Base-by-base conservation (phyloP, 2,888 invertebrate genomes). In the Melikaiella ostensackeni region DNA sequence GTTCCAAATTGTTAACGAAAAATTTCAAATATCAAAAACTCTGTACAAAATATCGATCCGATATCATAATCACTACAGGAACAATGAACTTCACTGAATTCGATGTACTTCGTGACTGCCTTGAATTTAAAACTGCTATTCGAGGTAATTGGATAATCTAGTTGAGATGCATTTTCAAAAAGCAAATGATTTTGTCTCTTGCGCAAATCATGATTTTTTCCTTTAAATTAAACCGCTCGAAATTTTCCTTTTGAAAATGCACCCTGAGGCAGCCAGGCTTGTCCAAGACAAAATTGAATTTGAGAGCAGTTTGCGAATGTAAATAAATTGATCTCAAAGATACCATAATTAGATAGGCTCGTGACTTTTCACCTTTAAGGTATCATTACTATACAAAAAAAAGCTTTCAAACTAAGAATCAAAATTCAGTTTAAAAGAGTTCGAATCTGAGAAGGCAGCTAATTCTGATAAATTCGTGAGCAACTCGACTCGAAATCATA, bases 31-130 rank as follows among this genome's bases (percentile, higher is more conserved):
- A 50, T 70, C 70, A 70, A 70, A 70, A 70, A 27, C 46, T 70
- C 70, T 70, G 70, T 70, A 70, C 70, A 70, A 70, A 70, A 70
- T 70, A 70, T 70, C 70, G 30, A 66, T 66, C 42, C 27, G 66
- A 70, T 70, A 33, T 70, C 30, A 70, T 70, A 70, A 70, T 70
- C 30, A 70, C 50, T 50, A 55, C 66, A 27, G 70, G n/a, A 50
- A 70, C 70, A 70, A 70, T 70, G 70, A 59, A 78, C 78, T 80
- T 82, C 81, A 82, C 73, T 55, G 50, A 64, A 77, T 84, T 77
- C 77, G 66, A 79, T 82, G 75, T 74, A 66, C 63, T 78, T 79
- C 35, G 78, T 46, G 66, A 46, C 66, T 46, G 42, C 35, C 35
- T 66, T 66, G 7, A 21, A 66, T 8, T 46, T 42, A 30, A n/a